Evolutionary conservation across 2,113 vertebrate genomes (phyloP), one percentile per base, ranked within the genome.

Genomic region (Todiramphus saurophagus): DNA sequence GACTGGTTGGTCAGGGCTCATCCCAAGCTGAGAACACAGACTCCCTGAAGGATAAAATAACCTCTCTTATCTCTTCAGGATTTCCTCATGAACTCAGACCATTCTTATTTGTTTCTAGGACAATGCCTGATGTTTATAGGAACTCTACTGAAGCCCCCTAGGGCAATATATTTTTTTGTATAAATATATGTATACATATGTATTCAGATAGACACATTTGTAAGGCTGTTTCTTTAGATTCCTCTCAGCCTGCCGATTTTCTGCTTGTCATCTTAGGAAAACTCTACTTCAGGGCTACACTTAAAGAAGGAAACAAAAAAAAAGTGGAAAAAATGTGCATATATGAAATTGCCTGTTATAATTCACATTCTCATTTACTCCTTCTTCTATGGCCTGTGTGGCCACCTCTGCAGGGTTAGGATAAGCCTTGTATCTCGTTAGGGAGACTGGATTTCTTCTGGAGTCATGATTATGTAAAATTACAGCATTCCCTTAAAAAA

Each of bases 401-500:
- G 48, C 82, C 19, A 60, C 56, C 43, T 85, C 53, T 90, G 55
- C 35, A 72, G 74, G 23, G 28, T 55, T 89, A 70, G n/a, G 55
- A 28, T 70, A 59, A 92, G 28, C 43, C 15, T 48, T 77, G 2
- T 69, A 44, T 84, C 59, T 89, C 2, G 17, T 41, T 77, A 64
- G 46, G 68, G 70, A 88, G 35, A 62, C 69, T 68, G 62, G 74
- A 82, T 68, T 93, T 94, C 37, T 94, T 96, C 67, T 83, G 93
- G 72, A 96, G 59, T 83, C 50, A 50, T 7, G 53, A 53, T 94
- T 95, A 89, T 30, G 24, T 66, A 92, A 77, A 96, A 95, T 70
- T 72, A 75, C n/a, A 84, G 35, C 74, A 90, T 55, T 9, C 24
- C 20, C 37, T 72, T 75, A 8, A 68, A 75, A 87, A 84, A 63